These are phyloP conservation scores for Leuciscus idus DNA, from an alignment of 2,113 vertebrate genomes.

Conservation along the genomic window DNA sequence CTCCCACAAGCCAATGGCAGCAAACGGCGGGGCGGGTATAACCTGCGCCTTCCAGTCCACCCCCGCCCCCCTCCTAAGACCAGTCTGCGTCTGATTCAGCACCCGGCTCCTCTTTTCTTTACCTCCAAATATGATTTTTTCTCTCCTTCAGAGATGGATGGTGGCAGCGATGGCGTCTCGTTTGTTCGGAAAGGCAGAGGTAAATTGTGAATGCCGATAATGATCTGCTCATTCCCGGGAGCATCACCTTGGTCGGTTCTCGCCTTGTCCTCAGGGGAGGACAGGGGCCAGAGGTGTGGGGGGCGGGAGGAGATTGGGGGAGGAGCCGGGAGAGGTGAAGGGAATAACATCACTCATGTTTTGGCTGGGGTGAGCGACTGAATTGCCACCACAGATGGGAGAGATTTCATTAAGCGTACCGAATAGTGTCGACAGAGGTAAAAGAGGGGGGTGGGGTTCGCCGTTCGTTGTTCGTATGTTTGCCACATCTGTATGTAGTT, in stretches of 20 bases:
- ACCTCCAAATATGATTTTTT: slow-evolving; percentile 49
- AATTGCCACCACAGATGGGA: slow-evolving; percentile 45
- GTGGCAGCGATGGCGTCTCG: slow-evolving; percentile 49
- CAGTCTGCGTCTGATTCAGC: slow-evolving; percentile 84
- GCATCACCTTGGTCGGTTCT: slow-evolving; percentile 38
- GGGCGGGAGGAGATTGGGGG: slow-evolving; percentile 47
- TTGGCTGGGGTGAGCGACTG: slow-evolving; percentile 42
- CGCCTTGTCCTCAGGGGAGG: slow-evolving; percentile 46
- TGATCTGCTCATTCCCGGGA: slow-evolving; percentile 48
- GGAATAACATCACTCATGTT: slow-evolving; percentile 58
- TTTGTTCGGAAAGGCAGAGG: slow-evolving; percentile 62
- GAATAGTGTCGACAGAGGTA: slow-evolving; percentile 28
- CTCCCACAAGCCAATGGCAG: slow-evolving; percentile 82
- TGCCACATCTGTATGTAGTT: slow-evolving; percentile 49
- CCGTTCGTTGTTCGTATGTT: slow-evolving; percentile 23
- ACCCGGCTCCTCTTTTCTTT: slow-evolving; percentile 67
- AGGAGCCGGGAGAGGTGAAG: slow-evolving; percentile 56
- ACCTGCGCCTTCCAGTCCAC: slow-evolving; percentile 55
- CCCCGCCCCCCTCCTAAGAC: slow-evolving; percentile 72
- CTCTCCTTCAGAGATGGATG: slow-evolving; percentile 68
- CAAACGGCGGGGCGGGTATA: slow-evolving; percentile 73
- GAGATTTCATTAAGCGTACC: slow-evolving; percentile 45
- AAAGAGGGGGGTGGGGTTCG: background rate
- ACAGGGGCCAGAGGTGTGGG: slow-evolving; percentile 55
- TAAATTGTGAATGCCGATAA: slow-evolving; percentile 44